Base-by-base conservation (phyloP, 2,113 vertebrate species). In the Leiothrix lutea region DNA sequence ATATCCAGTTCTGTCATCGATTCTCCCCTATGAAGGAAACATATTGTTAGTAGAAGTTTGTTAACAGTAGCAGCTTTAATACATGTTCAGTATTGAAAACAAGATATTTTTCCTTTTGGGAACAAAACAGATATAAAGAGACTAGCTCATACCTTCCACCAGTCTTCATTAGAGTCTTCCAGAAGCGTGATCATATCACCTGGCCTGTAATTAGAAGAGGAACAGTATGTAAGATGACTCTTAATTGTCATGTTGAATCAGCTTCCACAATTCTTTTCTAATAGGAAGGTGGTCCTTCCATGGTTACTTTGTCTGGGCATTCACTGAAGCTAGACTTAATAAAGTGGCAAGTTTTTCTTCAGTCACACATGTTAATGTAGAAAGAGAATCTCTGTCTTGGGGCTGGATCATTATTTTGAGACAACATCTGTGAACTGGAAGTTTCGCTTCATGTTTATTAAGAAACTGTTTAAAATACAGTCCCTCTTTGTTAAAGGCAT, bases 121-220 rank as follows among this genome's bases (percentile, higher is more conserved):
- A 91, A 81, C n/a, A 60, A 89, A 75, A 47, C 3, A 47, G 29
- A 44, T 57, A 58, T 22, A 57, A 90, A 87, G 75, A 57, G 75
- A 79, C 54, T 62, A 36, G 8, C 31, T 40, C 71, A 22, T 90
- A 99, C 99, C 98, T 99, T 99, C 99, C 99, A 99, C 99, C 99
- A 99, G 93, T 99, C 99, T 85, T 99, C 99, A 77, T 98, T 99
- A 66, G 99, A 99, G 92, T 99, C 98, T 75, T 99, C 99, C 50
- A 98, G 97, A 85, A 99, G 95, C 64, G 99, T 98, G 92, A 99
- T 99, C 96, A 98, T 98, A 96, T 99, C 99, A 89, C 99, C 99
- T 45, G 99, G 98, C 80, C 99, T 99, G 93, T 40, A 98, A 96
- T 87, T 88, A 75, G 47, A 96, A 93, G 73, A 81, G 23, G 21